Percentiles rank a stretch among this genome's conserved stretches.
phyloP scores from a whole-genome alignment of 2,888 invertebrate species.

The Plebejus melissa region DNA sequence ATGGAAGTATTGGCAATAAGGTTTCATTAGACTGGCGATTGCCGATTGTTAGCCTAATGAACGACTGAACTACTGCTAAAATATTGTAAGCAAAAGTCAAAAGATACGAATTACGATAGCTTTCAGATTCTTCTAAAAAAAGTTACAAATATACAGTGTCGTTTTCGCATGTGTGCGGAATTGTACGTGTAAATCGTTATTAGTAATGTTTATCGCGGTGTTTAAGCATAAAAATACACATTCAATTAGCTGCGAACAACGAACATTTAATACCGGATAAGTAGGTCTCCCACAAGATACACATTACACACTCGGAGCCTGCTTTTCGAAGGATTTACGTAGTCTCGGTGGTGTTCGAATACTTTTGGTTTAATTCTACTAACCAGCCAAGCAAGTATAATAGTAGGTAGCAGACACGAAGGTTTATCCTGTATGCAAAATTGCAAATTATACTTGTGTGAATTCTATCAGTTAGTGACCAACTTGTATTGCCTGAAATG shows the following conservation, averaged over 20 bases:
- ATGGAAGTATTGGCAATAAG: conserved; percentile 18
- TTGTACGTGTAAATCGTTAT: background rate
- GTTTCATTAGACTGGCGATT: background rate
- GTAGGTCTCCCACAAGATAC: background rate
- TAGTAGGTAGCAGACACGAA: background rate
- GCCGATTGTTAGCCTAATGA: conserved; percentile 4
- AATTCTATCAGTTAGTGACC: background rate
- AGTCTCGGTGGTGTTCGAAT: too few species aligned
- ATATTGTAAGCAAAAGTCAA: background rate
- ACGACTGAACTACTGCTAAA: background rate
- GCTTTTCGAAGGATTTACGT: background rate
- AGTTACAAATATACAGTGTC: background rate
- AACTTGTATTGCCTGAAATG: background rate
- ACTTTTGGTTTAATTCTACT: too few species aligned
- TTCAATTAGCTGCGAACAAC: background rate
- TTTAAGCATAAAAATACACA: background rate
- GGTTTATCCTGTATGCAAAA: too few species aligned
- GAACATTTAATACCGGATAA: background rate
- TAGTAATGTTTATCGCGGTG: background rate
- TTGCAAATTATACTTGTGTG: too few species aligned
- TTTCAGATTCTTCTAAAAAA: background rate
- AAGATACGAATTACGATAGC: background rate
- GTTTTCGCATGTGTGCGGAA: background rate
- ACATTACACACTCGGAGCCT: background rate
- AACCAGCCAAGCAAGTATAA: background rate